These are phyloP conservation scores for Limulus polyphemus DNA, from an alignment of 2,888 invertebrate genomes.

Conservation along the genomic window DNA sequence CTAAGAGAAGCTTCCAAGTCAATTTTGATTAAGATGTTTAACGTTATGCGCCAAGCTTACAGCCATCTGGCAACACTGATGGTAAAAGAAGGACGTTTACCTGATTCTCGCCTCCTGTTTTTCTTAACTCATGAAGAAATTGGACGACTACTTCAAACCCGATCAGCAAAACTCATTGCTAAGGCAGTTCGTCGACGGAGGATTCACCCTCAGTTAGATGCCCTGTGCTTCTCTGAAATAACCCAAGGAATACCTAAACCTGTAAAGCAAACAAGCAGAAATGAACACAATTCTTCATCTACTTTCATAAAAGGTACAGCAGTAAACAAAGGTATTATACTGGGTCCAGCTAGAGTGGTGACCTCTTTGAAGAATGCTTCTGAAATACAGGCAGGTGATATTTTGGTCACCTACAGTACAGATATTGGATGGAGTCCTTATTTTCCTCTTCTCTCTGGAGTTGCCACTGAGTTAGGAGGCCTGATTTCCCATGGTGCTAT, in stretches of 20 bases:
- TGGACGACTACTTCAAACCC: slow-evolving; percentile 42
- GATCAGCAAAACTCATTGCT: slow-evolving; percentile 38
- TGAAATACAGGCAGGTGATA: slow-evolving; percentile 45
- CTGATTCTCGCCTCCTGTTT: slow-evolving; percentile 51
- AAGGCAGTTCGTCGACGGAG: slow-evolving; percentile 13
- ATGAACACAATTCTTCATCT: not conserved
- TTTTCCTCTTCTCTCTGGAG: slow-evolving; percentile 61
- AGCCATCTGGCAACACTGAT: slow-evolving; percentile 8
- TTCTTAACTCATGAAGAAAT: slow-evolving; percentile 56
- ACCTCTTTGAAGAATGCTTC: not conserved
- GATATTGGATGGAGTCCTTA: slow-evolving; percentile 78
- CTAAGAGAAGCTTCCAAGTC: not conserved
- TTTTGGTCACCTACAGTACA: slow-evolving; percentile 60
- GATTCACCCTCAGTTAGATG: slow-evolving; percentile 12
- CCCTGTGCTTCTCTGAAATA: slow-evolving; percentile 19
- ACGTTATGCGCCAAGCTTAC: slow-evolving; percentile 8
- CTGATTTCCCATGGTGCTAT: slow-evolving; percentile 68
- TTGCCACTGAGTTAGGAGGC: slow-evolving; percentile 70
- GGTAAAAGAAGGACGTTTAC: slow-evolving; percentile 49
- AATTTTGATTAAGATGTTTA: slow-evolving; percentile 6
- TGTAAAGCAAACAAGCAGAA: slow-evolving; percentile 6
- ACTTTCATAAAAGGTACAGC: not conserved
- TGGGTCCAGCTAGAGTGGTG: not conserved
- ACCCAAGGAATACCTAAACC: slow-evolving; percentile 18
- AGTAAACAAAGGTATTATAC: slow-evolving; percentile 1